Percentiles rank a stretch among this genome's conserved stretches.
These are phyloP conservation scores for Craterocephalus amniculus DNA, from an alignment of 2,797 vertebrate genomes.

Conservation along the genomic window DNA sequence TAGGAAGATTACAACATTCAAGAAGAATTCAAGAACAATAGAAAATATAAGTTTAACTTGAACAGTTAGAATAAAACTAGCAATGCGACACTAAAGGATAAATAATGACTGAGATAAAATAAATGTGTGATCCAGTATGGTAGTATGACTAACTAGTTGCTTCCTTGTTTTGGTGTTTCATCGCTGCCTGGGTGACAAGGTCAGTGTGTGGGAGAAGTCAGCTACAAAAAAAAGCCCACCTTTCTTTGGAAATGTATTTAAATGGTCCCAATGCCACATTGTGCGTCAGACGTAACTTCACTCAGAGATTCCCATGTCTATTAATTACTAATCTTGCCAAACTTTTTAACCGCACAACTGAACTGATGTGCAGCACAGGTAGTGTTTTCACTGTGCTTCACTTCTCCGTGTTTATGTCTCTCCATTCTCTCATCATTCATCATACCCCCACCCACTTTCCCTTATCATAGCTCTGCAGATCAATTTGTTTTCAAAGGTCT, in stretches of 20 bases:
- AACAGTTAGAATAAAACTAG: no score
- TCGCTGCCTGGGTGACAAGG: constrained; percentile 54
- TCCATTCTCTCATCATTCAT: constrained; percentile 13
- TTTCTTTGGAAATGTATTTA: constrained; percentile 51
- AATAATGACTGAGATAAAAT: background rate
- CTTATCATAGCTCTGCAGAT: constrained; percentile 40
- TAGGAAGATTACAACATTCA: background rate
- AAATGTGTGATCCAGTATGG: constrained; percentile 14
- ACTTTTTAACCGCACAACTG: constrained; percentile 6
- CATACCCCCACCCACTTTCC: constrained; percentile 1
- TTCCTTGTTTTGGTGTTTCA: constrained; percentile 61
- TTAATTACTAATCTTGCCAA: background rate
- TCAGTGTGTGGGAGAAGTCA: constrained; percentile 60
- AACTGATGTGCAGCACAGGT: background rate
- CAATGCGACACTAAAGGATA: background rate
- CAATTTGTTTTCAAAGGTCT: constrained; percentile 26
- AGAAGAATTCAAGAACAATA: background rate
- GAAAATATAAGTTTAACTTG: no score
- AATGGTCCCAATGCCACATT: constrained; percentile 30
- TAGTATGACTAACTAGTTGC: constrained; percentile 32
- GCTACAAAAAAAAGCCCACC: constrained; percentile 49
- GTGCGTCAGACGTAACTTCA: background rate
- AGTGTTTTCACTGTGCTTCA: background rate
- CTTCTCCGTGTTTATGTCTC: constrained; percentile 4
- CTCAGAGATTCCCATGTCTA: background rate